Conservation (phyloP, 2,888 invertebrate genomes). For the Cantharis rustica region DNA sequence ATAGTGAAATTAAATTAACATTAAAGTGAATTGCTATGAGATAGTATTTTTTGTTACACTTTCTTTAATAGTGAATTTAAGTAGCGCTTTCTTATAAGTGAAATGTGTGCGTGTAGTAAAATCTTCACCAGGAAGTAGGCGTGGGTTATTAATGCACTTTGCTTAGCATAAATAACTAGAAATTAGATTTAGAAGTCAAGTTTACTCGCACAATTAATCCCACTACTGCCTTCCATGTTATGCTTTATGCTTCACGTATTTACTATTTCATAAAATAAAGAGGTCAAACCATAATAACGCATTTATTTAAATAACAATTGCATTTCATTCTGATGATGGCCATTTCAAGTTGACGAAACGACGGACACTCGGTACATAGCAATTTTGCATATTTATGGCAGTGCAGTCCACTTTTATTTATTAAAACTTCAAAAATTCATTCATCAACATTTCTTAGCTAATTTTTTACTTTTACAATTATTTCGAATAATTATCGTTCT, state of each 20-base stretch:
- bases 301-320: neutral
- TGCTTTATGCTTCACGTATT: slow-evolving; percentile 25
- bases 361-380: too few species aligned
- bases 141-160: slow-evolving; percentile 26
- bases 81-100: slow-evolving; percentile 25
- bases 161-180: slow-evolving; percentile 30
- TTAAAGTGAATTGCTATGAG: slow-evolving; percentile 8
- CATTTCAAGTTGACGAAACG: too few species aligned
- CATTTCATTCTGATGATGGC: too few species aligned
- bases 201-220: slow-evolving; percentile 22
- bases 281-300: slow-evolving; percentile 9
- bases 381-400: too few species aligned
- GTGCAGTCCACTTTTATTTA: too few species aligned
- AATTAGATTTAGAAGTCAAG: slow-evolving; percentile 33
- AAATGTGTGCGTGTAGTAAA: slow-evolving; percentile 28
- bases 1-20: slow-evolving; percentile 5
- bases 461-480: too few species aligned
- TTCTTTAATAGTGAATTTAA: slow-evolving; percentile 20
- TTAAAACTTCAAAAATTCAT: too few species aligned
- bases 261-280: slow-evolving; percentile 19
- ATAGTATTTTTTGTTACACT: slow-evolving; percentile 12
- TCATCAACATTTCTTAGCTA: too few species aligned
- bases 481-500: too few species aligned
- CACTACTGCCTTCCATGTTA: slow-evolving; percentile 9
- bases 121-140: slow-evolving; percentile 30